Conservation (phyloP, 2,113 vertebrate genomes). For the Plotosus lineatus region DNA sequence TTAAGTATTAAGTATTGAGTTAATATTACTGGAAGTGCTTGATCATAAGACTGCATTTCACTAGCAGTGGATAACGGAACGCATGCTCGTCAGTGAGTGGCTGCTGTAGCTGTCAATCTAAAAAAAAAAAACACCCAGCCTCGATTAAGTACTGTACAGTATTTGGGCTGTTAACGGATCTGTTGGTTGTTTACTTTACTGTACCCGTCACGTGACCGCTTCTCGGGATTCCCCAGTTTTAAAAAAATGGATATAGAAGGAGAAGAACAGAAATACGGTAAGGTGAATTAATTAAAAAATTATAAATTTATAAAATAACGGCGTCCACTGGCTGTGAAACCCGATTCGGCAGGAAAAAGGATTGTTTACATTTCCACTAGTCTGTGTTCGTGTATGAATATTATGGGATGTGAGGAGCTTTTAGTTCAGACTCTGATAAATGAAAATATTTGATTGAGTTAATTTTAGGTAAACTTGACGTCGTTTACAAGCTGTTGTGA, state of each 20-base stretch:
- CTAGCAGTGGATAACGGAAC: not conserved
- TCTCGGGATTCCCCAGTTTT: not conserved
- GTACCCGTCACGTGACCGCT: not conserved
- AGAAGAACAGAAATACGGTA: conserved; percentile 68
- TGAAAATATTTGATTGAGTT: no score
- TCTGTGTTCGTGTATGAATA: not conserved
- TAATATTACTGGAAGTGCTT: no score
- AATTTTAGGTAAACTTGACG: no score
- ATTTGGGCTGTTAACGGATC: not conserved
- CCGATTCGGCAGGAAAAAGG: no score
- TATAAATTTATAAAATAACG: no score
- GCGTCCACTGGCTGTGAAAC: not conserved
- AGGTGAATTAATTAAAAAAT: conserved; percentile 33
- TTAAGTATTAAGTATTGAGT: no score
- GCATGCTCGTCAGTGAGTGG: conserved; percentile 20
- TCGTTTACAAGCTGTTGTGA: no score
- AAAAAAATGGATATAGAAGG: conserved; percentile 66
- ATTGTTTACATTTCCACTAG: not conserved
- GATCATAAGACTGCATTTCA: not conserved
- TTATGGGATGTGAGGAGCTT: no score
- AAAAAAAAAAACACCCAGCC: no score
- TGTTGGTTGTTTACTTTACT: not conserved
- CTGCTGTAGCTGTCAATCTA: conserved; percentile 28
- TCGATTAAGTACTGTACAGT: no score
- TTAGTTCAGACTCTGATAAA: no score